These are phyloP conservation scores for Eolophus roseicapilla DNA, from an alignment of 2,113 vertebrate species.

Conservation along the genomic window DNA sequence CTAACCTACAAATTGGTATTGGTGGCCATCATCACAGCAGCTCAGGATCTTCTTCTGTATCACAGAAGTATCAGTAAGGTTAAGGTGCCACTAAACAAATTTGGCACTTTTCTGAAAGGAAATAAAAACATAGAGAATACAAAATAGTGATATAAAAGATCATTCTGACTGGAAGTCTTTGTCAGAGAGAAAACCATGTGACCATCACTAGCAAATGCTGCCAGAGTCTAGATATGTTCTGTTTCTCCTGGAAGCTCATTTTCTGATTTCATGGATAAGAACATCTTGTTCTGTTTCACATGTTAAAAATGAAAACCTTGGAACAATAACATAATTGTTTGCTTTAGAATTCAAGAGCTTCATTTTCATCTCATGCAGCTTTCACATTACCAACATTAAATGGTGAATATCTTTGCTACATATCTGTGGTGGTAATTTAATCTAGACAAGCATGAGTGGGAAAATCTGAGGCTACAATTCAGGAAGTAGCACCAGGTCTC, in stretches of 20 bases:
- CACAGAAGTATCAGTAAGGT: no score
- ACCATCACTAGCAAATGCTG: neutral
- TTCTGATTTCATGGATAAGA: neutral
- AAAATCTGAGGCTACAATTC: neutral
- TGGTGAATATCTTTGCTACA: neutral
- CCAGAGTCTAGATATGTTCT: neutral
- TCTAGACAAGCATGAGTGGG: fast-evolving
- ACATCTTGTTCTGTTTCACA: neutral
- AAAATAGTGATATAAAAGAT: neutral
- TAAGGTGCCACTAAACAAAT: neutral
- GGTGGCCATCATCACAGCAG: neutral
- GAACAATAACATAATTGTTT: neutral
- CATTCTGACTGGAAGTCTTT: neutral
- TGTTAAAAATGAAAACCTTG: neutral
- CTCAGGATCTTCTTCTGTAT: neutral
- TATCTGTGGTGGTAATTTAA: neutral
- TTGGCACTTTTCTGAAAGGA: neutral
- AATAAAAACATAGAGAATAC: neutral
- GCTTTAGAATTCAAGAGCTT: neutral
- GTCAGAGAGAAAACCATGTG: neutral
- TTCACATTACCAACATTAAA: neutral
- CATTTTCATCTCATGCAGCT: neutral
- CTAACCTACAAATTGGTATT: neutral
- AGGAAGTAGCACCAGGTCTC: neutral
- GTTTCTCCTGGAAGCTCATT: neutral